Evolutionary conservation across 1,140 invertebrate genomes (phyloP), one percentile per base, ranked within the genome.

Genomic region (Drosophila simulans): DNA sequence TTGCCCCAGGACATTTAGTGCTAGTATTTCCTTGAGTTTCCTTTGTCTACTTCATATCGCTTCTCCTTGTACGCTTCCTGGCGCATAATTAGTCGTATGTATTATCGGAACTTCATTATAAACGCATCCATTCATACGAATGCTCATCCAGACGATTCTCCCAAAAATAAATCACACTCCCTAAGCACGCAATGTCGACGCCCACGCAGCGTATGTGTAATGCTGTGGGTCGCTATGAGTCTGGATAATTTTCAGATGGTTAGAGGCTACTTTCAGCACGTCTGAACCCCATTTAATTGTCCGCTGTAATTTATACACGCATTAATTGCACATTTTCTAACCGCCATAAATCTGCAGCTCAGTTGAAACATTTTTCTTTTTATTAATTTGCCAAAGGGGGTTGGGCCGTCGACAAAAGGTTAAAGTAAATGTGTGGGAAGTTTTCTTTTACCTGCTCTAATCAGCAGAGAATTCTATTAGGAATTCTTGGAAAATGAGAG

Each of bases 181-280:
- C 66, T 80, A 80, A 80, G 78, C 78, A 80, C 77, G 65, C 77
- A 57, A 80, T 64, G 65, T 80, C 78, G 79, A 70, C 78, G 77
- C 71, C 75, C 53, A 77, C 64, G 46, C 39, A 62, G 74, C 74
- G 74, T 77, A 77, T 77, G 75, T 70, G 75, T 63, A 60, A 77
- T 76, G 42, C 39, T 31, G 20, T 60, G 42, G 49, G 48, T 48
- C 35, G 54, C 22, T 69, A 11, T 34, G 35, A 13, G 20, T 17
- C 27, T 22, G 15, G 31, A 17, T 42, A 37, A 34, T 20, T 27
- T 53, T 25, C 22, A 1, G 43, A 48, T 43, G 56, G 31, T 17
- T 37, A 25, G 37, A 15, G 53, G 20, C 31, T 35, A 37, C 37
- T 39, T 56, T 56, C 40, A 56, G 20, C 43, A 40, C 27, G 64